Base-by-base conservation (phyloP, 2,113 vertebrate species). In the Zosterops lateralis region DNA sequence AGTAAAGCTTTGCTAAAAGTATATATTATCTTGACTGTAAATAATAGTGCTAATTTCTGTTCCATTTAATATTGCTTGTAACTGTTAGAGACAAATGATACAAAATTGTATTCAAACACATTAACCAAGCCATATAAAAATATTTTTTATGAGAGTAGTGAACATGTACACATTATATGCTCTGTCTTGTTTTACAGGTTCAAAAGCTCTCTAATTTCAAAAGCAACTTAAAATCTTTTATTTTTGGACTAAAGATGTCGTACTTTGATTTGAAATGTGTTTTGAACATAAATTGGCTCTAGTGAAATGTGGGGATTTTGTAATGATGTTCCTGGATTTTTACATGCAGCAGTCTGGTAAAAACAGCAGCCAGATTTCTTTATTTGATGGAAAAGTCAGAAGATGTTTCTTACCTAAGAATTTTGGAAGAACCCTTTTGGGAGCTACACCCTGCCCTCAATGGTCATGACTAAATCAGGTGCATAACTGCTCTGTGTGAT, bases 111-210 rank as follows among this genome's bases (percentile, higher is more conserved):
- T 74, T 68, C 60, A 67, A 77, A 64, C 10, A 32, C 14, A n/a
- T 80, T 71, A 92, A 90, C 26, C 36, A 67, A 93, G 48, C 25
- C 45, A 60, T 72, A 83, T 80, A 84, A 92, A 87, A 87, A 89
- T 93, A 73, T 90, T 38, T 38, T 38, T 38, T 38, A 38, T 38
- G 36, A 53, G 56, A 80, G 21, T 12, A 38, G 42, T 48, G 29
- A 80, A 45, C 13, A 8, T 26, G 16, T 53, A 12, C 28, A 20
- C 6, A 34, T 9, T 34, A 51, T 90, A 65, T 45, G 22, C 26
- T 86, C 54, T 73, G 9, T n/a, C 79, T 72, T 88, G 19, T 65
- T 90, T 50, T n/a, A 36, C 4, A 26, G 25, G 5, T 28, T 70
- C 47, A 81, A 54, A 88, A 78, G 7, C 44, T 66, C 47, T 57